Evolutionary conservation across 2,113 vertebrate genomes (phyloP).

Genomic region (Clarias gariepinus): DNA sequence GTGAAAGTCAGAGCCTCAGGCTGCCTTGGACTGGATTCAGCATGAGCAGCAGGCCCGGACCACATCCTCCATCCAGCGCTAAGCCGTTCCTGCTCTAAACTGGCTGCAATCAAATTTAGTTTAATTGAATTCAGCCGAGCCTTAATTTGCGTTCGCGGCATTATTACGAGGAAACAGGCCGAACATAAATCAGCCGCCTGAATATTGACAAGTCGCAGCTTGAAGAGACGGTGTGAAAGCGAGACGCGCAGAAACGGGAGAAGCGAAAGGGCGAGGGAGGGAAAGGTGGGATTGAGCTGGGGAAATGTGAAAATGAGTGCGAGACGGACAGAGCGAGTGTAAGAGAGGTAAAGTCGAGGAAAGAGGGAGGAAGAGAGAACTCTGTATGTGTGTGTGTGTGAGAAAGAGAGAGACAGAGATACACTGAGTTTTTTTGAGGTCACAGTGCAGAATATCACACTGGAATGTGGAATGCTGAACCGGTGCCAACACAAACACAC

Average conservation of each 20-base stretch:
- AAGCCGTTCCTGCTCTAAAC: neutral
- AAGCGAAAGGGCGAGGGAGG: neutral
- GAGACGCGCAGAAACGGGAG: neutral
- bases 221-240: constrained; percentile 46
- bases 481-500: constrained; percentile 55
- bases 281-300: neutral
- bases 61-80: constrained; percentile 8
- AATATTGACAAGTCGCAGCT: constrained; percentile 50
- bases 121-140: constrained; percentile 37
- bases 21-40: constrained; percentile 28
- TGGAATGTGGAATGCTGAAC: constrained; percentile 60
- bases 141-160: constrained; percentile 36
- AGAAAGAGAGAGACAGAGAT: neutral
- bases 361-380: constrained; percentile 22
- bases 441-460: constrained; percentile 57
- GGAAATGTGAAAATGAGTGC: constrained; percentile 20
- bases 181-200: constrained; percentile 30
- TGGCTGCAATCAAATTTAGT: constrained; percentile 26
- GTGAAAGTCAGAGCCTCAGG: constrained; percentile 42
- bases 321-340: constrained; percentile 11
- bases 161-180: constrained; percentile 36
- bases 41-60: constrained; percentile 23
- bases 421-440: constrained; percentile 57
- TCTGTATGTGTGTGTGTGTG: constrained; percentile 23
- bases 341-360: constrained; percentile 23